Percentiles rank a stretch among this genome's conserved stretches.
Evolutionary conservation across 1,140 invertebrate species (phyloP).

Genomic region (Arctopsyche grandis): DNA sequence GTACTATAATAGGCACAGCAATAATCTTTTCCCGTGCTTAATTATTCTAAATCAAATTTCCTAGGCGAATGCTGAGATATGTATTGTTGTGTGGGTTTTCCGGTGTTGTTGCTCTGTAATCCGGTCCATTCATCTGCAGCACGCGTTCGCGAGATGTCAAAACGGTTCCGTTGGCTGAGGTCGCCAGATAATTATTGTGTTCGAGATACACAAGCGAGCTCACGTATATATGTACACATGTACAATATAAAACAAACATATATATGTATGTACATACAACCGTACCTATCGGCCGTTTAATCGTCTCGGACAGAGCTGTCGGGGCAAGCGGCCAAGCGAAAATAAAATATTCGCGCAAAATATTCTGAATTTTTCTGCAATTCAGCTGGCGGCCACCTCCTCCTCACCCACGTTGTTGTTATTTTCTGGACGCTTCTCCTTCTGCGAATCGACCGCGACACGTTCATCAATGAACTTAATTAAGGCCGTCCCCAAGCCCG

Average conservation of each 20-base stretch:
- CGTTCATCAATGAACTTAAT: no score
- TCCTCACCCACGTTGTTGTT: conserved; percentile 26
- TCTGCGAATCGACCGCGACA: not conserved
- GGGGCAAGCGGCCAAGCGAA: conserved; percentile 20
- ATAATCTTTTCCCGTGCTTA: no score
- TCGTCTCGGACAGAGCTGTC: not conserved
- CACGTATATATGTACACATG: no score
- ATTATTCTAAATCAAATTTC: no score
- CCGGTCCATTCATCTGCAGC: not conserved
- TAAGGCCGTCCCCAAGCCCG: no score
- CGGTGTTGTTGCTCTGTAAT: not conserved
- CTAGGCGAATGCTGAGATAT: no score
- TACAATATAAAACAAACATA: no score
- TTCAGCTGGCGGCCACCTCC: not conserved
- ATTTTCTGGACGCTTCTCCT: conserved; percentile 13
- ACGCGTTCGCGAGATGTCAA: not conserved
- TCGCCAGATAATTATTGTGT: no score
- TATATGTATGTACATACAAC: no score
- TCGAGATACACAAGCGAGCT: no score
- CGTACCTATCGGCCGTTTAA: not conserved
- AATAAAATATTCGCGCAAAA: conserved; percentile 28
- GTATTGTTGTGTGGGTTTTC: not conserved
- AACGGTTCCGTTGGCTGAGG: no score
- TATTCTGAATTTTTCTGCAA: conserved; percentile 8
- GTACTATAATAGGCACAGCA: no score